phyloP scores from a whole-genome alignment of 2,888 invertebrate species.

The Automeris io region DNA sequence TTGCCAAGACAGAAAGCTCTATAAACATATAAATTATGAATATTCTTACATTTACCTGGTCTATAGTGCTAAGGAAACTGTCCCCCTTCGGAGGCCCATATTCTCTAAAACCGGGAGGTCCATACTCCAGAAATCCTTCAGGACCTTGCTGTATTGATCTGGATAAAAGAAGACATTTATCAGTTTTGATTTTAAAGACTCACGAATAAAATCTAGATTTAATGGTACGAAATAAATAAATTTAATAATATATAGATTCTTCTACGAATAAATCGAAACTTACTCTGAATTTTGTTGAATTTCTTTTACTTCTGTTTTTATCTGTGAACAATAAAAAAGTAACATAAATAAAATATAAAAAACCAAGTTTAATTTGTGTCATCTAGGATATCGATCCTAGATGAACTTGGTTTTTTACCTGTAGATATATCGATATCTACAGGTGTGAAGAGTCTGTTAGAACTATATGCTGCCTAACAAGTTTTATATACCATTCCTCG shows the following conservation, averaged over 20 bases:
- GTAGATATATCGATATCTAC: too few species aligned
- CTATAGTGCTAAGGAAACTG: conserved; percentile 21
- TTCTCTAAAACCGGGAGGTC: conserved; percentile 64
- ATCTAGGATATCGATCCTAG: too few species aligned
- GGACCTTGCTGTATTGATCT: conserved; percentile 40
- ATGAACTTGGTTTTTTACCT: too few species aligned
- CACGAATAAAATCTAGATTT: neutral
- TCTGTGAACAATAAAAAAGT: conserved; percentile 12
- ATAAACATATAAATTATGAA: too few species aligned
- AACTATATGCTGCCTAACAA: too few species aligned
- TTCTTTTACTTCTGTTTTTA: conserved; percentile 25
- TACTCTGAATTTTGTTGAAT: conserved; percentile 36
- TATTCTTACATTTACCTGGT: neutral
- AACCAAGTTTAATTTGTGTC: neutral
- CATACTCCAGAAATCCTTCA: conserved; percentile 66
- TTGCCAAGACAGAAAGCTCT: too few species aligned
- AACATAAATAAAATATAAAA: neutral
- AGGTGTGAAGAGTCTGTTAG: too few species aligned
- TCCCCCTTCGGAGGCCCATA: conserved; percentile 59
- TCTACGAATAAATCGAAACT: conserved; percentile 11
- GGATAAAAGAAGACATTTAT: conserved; percentile 7
- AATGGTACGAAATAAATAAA: too few species aligned
- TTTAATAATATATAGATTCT: too few species aligned
- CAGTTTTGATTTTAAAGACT: neutral
- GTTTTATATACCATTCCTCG: too few species aligned